Percentiles rank a stretch among this genome's conserved stretches.
Conservation (phyloP, 2,113 vertebrate species). For the Prochilodus magdalenae region DNA sequence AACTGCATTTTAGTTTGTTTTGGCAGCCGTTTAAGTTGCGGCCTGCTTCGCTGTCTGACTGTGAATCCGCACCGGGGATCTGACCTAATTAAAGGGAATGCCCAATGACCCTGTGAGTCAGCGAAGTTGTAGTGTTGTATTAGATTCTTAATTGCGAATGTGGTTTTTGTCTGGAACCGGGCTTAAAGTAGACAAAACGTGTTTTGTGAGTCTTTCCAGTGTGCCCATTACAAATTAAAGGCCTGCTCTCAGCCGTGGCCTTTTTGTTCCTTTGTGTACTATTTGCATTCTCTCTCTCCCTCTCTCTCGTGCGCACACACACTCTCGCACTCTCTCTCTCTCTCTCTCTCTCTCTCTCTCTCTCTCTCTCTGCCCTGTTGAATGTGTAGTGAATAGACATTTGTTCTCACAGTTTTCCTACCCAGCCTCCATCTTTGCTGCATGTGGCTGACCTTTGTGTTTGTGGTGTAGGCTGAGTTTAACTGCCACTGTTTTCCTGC, state of each 20-base stretch:
- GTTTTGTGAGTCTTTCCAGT: conserved; percentile 14
- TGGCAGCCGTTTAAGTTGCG: background rate
- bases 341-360: conserved; percentile 4
- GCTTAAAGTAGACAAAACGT: conserved; percentile 5
- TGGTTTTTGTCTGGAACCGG: background rate
- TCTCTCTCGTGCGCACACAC: conserved; percentile 19
- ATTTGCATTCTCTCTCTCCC: conserved; percentile 4
- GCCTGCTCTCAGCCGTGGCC: background rate
- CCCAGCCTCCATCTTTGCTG: conserved; percentile 8
- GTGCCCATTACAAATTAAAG: conserved; percentile 25
- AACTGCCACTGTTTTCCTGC: conserved; percentile 8
- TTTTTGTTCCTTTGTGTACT: conserved; percentile 28
- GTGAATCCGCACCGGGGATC: conserved; percentile 22
- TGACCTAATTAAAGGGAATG: conserved; percentile 46
- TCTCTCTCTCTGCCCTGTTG: background rate
- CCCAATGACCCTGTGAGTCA: conserved; percentile 39
- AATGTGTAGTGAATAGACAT: conserved; percentile 50
- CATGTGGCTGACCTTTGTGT: conserved; percentile 8
- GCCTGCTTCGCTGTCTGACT: background rate
- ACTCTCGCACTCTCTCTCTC: background rate
- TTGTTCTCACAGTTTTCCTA: conserved; percentile 48
- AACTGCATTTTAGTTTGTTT: background rate
- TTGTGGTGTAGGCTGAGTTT: background rate
- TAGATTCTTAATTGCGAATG: conserved; percentile 5
- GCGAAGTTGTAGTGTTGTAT: conserved; percentile 10